Base-by-base conservation (phyloP, 2,888 invertebrate species). In the Sarcophaga subvicina region DNA sequence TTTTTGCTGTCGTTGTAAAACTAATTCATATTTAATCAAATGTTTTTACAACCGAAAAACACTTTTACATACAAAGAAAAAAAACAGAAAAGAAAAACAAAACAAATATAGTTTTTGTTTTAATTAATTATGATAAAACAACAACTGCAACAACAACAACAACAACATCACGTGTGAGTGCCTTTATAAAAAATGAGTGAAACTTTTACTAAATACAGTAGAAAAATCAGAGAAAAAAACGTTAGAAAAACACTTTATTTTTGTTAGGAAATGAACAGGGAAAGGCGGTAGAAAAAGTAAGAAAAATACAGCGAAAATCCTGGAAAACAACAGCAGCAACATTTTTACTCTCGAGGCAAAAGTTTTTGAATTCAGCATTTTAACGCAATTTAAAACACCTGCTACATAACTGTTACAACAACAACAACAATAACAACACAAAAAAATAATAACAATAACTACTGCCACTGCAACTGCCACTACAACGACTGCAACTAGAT, bases 311-410 rank as follows among this genome's bases (percentile, higher is more conserved):
- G 0, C 1, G 54, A 45, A 83, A 75, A 75, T 69, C 12, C 37
- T 64, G 20, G 47, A 25, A 45, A 20, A 60, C 54, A 71, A 77
- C 62, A 20, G 10, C 4, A 78, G 49, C 49, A 37, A 78, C 0
- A 49, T 5, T 10, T 25, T 11, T 11, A n/a, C 70, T 49, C 64
- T 72, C 54, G 71, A 87, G 27, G 80, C 66, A 75, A 81, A 87
- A 87, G 25, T 84, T 87, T 87, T 37, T 71, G 70, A 76, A 71
- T 83, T 49, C 37, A 86, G 66, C 85, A 84, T 87, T 88, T 88
- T 82, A 88, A 87, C 81, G 82, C 85, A 85, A 87, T 88, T 88
- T 86, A 82, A 87, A 79, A 87, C 88, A 88, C 85, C 88, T 88
- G 88, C 87, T 84, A 71, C 87, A 78, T 63, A 84, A 84, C 69